A percentile compares a stretch with the other conserved stretches of the same genome.
Conservation (phyloP, 1,140 invertebrate species). For the Vollenhovia emeryi region DNA sequence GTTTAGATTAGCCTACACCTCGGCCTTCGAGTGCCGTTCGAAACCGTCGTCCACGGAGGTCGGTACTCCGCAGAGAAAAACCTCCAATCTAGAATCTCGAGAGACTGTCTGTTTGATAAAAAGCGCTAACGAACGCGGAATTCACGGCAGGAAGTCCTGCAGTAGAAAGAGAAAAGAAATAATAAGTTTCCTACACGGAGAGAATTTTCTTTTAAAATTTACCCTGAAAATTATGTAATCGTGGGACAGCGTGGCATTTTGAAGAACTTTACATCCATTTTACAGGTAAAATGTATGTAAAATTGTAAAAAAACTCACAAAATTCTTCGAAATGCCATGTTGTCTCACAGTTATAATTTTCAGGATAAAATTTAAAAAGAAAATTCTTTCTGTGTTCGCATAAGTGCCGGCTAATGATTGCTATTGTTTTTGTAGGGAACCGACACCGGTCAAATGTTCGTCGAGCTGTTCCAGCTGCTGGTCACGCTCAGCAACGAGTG, state of each 20-base stretch:
- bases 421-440: slow-evolving; percentile 81
- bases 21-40: slow-evolving; percentile 76
- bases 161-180: not conserved
- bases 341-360: no score
- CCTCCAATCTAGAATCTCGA: not conserved
- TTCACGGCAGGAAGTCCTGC: not conserved
- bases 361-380: no score
- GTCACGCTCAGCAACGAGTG: slow-evolving; percentile 89
- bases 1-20: slow-evolving; percentile 87
- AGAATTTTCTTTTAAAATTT: no score
- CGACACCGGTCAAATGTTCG: slow-evolving; percentile 87
- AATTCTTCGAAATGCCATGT: no score
- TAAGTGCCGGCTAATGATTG: not conserved
- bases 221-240: no score
- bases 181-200: not conserved
- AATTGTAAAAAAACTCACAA: no score
- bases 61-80: not conserved
- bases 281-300: no score
- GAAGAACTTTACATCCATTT: no score
- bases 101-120: not conserved
- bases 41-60: slow-evolving; percentile 71
- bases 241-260: no score
- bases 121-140: not conserved
- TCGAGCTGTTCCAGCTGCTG: slow-evolving; percentile 88
- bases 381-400: no score